A percentile compares a stretch with the other conserved stretches of the same genome.
Evolutionary conservation across 1,140 invertebrate species (phyloP).

Genomic region (Metaphire vulgaris): DNA sequence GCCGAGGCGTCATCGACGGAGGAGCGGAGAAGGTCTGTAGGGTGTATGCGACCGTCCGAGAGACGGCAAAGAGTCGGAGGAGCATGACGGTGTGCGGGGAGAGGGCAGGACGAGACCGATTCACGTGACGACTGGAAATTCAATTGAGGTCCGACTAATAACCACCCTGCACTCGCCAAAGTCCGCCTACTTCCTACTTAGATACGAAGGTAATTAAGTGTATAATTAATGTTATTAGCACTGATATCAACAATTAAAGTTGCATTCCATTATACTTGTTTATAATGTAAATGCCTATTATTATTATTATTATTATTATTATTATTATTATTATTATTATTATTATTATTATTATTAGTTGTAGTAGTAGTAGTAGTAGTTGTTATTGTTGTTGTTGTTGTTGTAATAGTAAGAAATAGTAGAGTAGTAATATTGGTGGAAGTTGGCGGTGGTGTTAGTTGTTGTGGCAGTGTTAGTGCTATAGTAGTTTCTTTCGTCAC

Average conservation of each 20-base stretch:
- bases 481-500: too few species aligned
- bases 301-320: not conserved
- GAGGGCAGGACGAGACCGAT: not conserved
- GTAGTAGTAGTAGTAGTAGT: not conserved
- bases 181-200: not conserved
- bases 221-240: not conserved
- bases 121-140: not conserved
- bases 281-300: not conserved
- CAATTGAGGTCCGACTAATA: conserved; percentile 13
- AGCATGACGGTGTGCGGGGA: conserved; percentile 20
- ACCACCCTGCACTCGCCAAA: not conserved
- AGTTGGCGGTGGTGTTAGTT: too few species aligned
- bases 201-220: not conserved
- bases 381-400: too few species aligned
- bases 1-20: not conserved
- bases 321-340: not conserved
- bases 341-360: not conserved
- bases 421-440: too few species aligned
- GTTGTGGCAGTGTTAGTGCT: too few species aligned
- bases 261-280: not conserved
- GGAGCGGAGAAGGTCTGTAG: conserved; percentile 1
- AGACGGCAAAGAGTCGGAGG: not conserved
- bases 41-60: conserved; percentile 24
- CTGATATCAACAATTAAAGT: not conserved
- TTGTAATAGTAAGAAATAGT: too few species aligned